Base-by-base conservation (phyloP, 2,797 vertebrate genomes). In the Falco biarmicus region DNA sequence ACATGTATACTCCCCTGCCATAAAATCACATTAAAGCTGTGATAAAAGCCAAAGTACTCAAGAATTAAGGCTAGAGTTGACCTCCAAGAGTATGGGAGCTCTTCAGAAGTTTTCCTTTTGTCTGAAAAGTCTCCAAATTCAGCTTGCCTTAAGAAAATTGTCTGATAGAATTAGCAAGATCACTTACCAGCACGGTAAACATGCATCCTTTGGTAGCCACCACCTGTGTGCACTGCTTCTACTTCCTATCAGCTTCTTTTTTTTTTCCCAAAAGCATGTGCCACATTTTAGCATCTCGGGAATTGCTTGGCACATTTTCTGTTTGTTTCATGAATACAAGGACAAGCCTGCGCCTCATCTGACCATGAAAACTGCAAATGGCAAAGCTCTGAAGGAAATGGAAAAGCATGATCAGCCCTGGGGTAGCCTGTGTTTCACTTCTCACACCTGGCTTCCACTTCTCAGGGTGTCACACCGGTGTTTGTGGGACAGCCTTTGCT, bases 1-100 rank as follows among this genome's bases (percentile, higher is more conserved):
- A 48, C 9, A 8, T 0, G 3, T 25, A 37, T 21, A 43, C 6
- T 34, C 2, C 7, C 8, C 3, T 13, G 41, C 43, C 10, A 47
- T 0, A 59, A 71, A 90, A 54, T 6, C 1, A 0, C 16, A 22
- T 50, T 9, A 60, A 68, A 50, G 34, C 43, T 76, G 56, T 56
- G 24, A 43, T 22, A n/a, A 53, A 53, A 73, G 17, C 19, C 71
- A 14, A 15, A 75, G 11, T 5, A 18, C 5, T 5, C 37, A 34
- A 73, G 50, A 50, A 16, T 43, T 54, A 63, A 31, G 10, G 15
- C 20, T 20, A 24, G 14, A 56, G 4, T 4, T 77, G 28, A 48
- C 45, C 39, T 63, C 37, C 65, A 54, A 29, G 5, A 43, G 31
- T 11, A 28, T 6, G 4, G 28, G 10, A 61, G 16, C 3, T 54